These are phyloP conservation scores for Zoanthus sociatus DNA, from an alignment of 92 coral and sea anemone species.

Conservation along the genomic window DNA sequence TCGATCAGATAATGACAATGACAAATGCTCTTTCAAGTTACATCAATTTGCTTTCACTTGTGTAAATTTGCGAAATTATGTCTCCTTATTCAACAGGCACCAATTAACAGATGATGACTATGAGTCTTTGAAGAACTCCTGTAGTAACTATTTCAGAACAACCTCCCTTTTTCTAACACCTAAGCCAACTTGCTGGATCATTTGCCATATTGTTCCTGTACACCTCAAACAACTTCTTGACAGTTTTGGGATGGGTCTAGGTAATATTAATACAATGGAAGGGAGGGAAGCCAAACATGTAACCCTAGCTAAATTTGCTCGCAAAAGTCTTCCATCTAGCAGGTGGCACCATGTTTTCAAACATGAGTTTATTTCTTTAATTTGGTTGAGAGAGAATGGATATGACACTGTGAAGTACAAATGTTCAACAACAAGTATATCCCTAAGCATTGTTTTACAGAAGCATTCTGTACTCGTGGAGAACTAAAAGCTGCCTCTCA, in stretches of 20 bases:
- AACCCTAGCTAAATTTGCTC: conserved; percentile 2
- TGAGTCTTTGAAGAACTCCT: background rate
- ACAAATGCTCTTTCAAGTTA: conserved; percentile 30
- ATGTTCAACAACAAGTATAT: conserved; percentile 6
- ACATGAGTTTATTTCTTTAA: conserved; percentile 27
- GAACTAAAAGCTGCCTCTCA: conserved; percentile 9
- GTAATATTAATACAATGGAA: conserved; percentile 16
- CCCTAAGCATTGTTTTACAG: conserved; percentile 5
- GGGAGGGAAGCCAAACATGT: conserved; percentile 36
- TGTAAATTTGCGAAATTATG: conserved; percentile 48
- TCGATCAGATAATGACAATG: background rate
- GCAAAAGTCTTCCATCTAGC: background rate
- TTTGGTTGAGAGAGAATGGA: conserved; percentile 33
- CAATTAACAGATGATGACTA: background rate
- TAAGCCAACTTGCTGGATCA: conserved; percentile 29
- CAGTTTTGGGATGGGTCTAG: conserved; percentile 26
- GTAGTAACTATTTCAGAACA: background rate
- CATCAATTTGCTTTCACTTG: conserved; percentile 64
- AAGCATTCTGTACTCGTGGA: conserved; percentile 28
- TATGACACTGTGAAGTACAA: conserved; percentile 21
- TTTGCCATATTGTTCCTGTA: conserved; percentile 28
- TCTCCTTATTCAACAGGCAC: conserved; percentile 62
- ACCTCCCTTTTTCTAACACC: conserved; percentile 3
- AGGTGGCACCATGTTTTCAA: conserved; percentile 28
- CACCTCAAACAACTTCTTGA: conserved; percentile 23